These are phyloP conservation scores for Drosophila serrata DNA, from an alignment of 1,140 invertebrate genomes.

Conservation along the genomic window DNA sequence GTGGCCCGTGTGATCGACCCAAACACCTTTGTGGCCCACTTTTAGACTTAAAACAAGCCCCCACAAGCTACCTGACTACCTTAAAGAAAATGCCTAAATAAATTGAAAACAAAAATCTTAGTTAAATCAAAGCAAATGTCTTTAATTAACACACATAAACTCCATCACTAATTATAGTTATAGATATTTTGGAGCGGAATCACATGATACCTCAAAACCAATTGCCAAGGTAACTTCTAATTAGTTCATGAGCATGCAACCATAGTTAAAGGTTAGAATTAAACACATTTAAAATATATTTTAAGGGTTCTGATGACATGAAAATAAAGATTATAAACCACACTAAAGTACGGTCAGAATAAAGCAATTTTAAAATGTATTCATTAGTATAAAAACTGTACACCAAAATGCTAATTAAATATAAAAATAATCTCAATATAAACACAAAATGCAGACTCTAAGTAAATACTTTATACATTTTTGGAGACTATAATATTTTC, in stretches of 20 bases:
- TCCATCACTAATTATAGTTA: neutral
- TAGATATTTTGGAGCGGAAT: neutral
- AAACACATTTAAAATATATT: neutral
- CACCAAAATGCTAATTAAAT: too few species aligned
- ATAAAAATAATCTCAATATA: neutral
- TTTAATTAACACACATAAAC: neutral
- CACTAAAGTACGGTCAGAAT: too few species aligned
- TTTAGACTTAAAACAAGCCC: neutral
- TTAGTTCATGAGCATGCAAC: neutral
- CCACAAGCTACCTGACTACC: conserved; percentile 26
- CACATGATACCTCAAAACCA: neutral
- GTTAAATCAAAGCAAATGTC: conserved; percentile 9
- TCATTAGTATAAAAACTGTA: too few species aligned
- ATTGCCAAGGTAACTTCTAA: neutral
- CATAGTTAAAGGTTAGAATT: neutral
- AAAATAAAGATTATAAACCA: too few species aligned
- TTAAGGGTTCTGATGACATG: too few species aligned
- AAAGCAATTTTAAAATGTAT: too few species aligned
- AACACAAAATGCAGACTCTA: neutral
- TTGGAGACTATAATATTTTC: neutral
- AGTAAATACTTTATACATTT: neutral
- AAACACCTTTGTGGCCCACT: conserved; percentile 65
- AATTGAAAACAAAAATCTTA: conserved; percentile 24
- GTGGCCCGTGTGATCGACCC: conserved; percentile 68
- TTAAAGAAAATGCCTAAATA: conserved; percentile 33